These are phyloP conservation scores for Leucopsar rothschildi DNA, from an alignment of 2,113 vertebrate species.

Conservation along the genomic window DNA sequence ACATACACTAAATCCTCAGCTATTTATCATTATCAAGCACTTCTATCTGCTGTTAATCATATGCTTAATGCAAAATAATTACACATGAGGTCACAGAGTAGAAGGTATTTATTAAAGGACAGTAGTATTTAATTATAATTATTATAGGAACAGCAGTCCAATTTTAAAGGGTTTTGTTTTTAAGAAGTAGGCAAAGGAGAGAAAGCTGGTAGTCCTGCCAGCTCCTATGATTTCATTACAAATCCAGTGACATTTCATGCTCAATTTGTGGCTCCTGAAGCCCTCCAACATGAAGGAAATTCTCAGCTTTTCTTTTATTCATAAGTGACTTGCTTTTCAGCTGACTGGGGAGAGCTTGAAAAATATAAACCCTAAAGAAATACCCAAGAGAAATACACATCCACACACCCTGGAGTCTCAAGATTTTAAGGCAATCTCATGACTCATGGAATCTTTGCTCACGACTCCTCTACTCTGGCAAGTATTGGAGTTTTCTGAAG, in stretches of 20 bases:
- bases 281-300: not conserved
- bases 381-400: not conserved
- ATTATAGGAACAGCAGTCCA: not conserved
- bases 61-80: not conserved
- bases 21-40: not conserved
- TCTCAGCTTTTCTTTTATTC: constrained; percentile 27
- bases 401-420: not conserved
- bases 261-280: not conserved
- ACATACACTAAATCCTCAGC: not conserved
- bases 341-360: not conserved
- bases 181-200: not conserved
- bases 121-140: not conserved
- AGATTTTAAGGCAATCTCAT: not conserved
- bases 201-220: not conserved
- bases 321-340: not conserved
- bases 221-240: not conserved
- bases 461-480: not conserved
- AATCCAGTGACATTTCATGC: constrained; percentile 5
- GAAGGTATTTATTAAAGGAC: not conserved
- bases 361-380: not conserved
- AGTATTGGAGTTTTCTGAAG: not conserved
- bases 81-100: not conserved
- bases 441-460: not conserved
- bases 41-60: not conserved
- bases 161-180: not conserved